Evolutionary conservation across 37 sponge, comb jelly and placozoan species (phyloP).

Genomic region (Agelas oroides): DNA sequence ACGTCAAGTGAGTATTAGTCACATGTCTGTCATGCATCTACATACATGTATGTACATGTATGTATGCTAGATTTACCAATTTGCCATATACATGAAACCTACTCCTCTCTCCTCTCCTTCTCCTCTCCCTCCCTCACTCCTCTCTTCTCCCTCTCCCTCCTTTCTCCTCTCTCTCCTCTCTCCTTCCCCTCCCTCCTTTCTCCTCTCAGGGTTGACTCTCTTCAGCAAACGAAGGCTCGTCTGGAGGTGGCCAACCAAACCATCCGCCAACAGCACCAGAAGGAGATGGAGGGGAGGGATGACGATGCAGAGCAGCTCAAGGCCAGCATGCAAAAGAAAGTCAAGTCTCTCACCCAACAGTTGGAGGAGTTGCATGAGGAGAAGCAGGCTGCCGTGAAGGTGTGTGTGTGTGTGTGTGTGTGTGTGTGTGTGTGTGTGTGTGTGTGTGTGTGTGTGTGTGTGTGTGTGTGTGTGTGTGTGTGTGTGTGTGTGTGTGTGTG

Average conservation of each 20-base stretch:
- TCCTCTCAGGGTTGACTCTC: conserved; percentile 39
- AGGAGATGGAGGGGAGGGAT: conserved; percentile 91
- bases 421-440: no score
- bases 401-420: conserved; percentile 28
- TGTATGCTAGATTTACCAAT: no score
- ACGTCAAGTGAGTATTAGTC: conserved; percentile 63
- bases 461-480: no score
- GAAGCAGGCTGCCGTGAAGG: conserved; percentile 87
- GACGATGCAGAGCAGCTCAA: conserved; percentile 89
- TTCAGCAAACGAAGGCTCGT: conserved; percentile 74
- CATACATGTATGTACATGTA: no score
- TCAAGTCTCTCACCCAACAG: conserved; percentile 86
- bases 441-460: no score
- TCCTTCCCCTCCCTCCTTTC: neutral
- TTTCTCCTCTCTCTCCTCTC: no score
- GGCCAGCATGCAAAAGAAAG: conserved; percentile 75
- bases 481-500: no score
- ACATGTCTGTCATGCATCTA: neutral
- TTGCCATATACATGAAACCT: no score
- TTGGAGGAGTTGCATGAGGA: conserved; percentile 93
- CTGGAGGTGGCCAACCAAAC: conserved; percentile 87
- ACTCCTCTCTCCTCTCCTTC: no score
- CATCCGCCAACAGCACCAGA: conserved; percentile 59
- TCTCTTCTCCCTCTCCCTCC: neutral
- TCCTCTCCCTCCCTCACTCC: neutral